A percentile compares a stretch with the other conserved stretches of the same genome.
Conservation (phyloP, 2,888 invertebrate genomes). For the Sarcophaga carnaria region DNA sequence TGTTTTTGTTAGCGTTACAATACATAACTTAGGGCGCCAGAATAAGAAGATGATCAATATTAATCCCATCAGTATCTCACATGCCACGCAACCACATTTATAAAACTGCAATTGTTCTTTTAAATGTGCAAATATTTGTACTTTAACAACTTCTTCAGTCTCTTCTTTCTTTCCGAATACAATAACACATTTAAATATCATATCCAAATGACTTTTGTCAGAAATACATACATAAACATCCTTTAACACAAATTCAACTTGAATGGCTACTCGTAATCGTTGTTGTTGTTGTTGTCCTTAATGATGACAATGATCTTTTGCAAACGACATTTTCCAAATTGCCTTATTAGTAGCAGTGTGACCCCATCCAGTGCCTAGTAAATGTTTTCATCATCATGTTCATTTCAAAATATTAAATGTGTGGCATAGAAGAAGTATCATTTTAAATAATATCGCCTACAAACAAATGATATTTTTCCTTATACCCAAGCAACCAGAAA, state of each 20-base stretch:
- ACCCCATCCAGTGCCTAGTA: no score
- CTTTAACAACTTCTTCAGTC: not conserved
- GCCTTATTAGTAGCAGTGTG: constrained; percentile 16
- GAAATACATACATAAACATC: not conserved
- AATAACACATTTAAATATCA: constrained; percentile 22
- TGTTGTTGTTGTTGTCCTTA: not conserved
- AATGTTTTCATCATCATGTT: no score
- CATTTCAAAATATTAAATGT: no score
- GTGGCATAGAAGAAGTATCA: no score
- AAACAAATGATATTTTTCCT: no score
- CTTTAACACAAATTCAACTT: no score
- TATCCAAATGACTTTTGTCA: constrained; percentile 7
- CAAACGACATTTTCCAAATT: constrained; percentile 28
- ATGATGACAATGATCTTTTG: constrained; percentile 38
- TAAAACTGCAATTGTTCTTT: no score
- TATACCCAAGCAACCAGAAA: no score
- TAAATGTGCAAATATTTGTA: not conserved
- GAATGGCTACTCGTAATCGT: not conserved
- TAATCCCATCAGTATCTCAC: not conserved
- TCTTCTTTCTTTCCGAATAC: not conserved
- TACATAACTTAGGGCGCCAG: no score
- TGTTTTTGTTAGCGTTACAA: no score
- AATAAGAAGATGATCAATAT: no score
- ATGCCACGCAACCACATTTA: not conserved
- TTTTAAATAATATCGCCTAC: no score